Evolutionary conservation across 2,888 invertebrate species (phyloP).

Genomic region (Ctena decussata): DNA sequence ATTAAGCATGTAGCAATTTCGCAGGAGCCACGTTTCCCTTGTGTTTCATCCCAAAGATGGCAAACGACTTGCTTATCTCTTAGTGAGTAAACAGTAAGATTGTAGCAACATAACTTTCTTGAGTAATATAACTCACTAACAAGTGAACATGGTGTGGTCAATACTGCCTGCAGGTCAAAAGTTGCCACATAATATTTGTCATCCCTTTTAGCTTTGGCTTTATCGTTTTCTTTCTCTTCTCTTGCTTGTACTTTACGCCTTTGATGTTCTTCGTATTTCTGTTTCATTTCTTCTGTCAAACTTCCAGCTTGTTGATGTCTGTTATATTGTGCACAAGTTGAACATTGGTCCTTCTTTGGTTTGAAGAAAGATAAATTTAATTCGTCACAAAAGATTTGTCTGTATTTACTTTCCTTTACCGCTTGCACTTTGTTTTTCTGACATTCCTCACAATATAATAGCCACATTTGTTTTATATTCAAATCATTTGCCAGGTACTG

Average conservation of each 20-base stretch:
- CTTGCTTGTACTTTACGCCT: slow-evolving; percentile 11
- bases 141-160: slow-evolving; percentile 31
- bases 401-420: no score
- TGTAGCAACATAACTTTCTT: slow-evolving; percentile 30
- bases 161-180: slow-evolving; percentile 44
- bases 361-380: slow-evolving; percentile 17
- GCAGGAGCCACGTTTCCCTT: slow-evolving; percentile 33
- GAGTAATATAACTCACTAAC: slow-evolving; percentile 53
- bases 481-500: no score
- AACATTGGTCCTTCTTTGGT: slow-evolving; percentile 42
- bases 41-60: slow-evolving; percentile 37
- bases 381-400: slow-evolving; percentile 52
- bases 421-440: no score
- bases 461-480: no score
- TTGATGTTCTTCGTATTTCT: slow-evolving; percentile 22
- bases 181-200: slow-evolving; percentile 18
- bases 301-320: background rate
- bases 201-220: slow-evolving; percentile 7
- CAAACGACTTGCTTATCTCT: slow-evolving; percentile 35
- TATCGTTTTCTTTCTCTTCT: slow-evolving; percentile 24
- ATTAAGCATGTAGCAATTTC: slow-evolving; percentile 30
- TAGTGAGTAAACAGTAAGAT: slow-evolving; percentile 32
- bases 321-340: background rate
- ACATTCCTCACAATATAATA: no score
- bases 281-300: background rate